phyloP scores from a whole-genome alignment of 2,113 vertebrate genomes.

The Pteropus alecto region DNA sequence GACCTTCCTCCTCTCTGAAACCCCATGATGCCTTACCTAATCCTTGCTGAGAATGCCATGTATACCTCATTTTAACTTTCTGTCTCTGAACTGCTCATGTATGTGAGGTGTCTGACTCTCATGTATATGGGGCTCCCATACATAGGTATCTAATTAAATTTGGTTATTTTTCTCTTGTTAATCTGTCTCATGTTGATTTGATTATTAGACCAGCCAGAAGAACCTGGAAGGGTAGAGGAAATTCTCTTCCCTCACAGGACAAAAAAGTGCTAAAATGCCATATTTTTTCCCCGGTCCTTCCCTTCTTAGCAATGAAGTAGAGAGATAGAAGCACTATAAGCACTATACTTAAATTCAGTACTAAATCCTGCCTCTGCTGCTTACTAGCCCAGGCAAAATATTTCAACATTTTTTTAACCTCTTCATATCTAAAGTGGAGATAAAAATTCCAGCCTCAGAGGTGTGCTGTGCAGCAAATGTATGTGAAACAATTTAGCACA shows the following conservation, averaged over 20 bases:
- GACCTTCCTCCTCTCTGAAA: not conserved
- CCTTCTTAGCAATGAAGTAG: not conserved
- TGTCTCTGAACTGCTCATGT: not conserved
- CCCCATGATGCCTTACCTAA: not conserved
- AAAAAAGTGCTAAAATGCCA: not conserved
- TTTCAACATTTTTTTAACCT: conserved; percentile 11
- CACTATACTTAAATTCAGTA: not conserved
- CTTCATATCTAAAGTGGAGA: not conserved
- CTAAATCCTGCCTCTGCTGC: not conserved
- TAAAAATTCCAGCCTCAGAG: not conserved
- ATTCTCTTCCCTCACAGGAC: not conserved
- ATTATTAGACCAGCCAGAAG: not conserved
- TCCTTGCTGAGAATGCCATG: not conserved
- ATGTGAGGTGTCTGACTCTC: not conserved
- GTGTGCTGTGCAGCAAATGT: not conserved
- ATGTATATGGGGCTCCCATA: not conserved
- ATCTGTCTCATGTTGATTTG: not conserved
- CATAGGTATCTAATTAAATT: not conserved
- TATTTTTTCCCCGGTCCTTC: not conserved
- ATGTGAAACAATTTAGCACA: not conserved
- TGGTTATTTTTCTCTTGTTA: not conserved
- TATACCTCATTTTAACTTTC: not conserved
- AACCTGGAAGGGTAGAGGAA: not conserved
- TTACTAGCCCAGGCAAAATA: not conserved
- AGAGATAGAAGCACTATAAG: not conserved